Base-by-base conservation (phyloP, 1,140 invertebrate genomes). In the Drosophila santomea region DNA sequence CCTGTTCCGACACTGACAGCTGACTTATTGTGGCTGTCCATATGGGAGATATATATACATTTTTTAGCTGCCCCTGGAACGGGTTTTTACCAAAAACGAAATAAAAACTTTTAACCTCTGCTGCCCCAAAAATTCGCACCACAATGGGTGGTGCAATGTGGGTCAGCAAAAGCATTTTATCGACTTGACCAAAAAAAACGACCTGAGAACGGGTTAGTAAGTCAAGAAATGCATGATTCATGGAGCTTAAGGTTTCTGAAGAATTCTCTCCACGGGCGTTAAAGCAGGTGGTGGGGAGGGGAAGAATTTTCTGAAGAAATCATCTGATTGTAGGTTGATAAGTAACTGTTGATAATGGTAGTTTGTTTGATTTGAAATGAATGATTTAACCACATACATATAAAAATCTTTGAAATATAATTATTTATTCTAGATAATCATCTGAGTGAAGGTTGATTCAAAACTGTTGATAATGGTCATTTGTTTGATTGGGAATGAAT, bases 91-190 rank as follows among this genome's bases (percentile, higher is more conserved):
- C 55, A 62, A 72, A 51, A 41, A 11, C 36, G 50, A 54, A 51
- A 41, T 51, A 50, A 64, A 23, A 67, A 86, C 78, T 61, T 74
- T 83, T 83, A 83, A 80, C 84, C 79, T 79, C 73, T 68, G 66
- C 58, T 52, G 66, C 47, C 51, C 64, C 41, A 28, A 57, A 57
- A 73, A 60, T 45, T 76, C 72, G 61, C 71, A 79, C 52, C 15
- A 72, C 62, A 56, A 28, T 50, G 50, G 47, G 57, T n/a, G 58
- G 28, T 57, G 72, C 83, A 76, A 88, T 88, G 72, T 86, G 83
- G 83, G 83, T 88, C 83, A 81, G 54, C 8, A 56, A 64, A 60
- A 50, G 66, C 51, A 57, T 77, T 83, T 89, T 82, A 83, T 83
- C 77, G 79, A 77, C 67, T 74, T 83, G 76, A 62, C 63, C 79